phyloP scores from a whole-genome alignment of 2,797 vertebrate species.

The Odontamblyopus lacepedii region DNA sequence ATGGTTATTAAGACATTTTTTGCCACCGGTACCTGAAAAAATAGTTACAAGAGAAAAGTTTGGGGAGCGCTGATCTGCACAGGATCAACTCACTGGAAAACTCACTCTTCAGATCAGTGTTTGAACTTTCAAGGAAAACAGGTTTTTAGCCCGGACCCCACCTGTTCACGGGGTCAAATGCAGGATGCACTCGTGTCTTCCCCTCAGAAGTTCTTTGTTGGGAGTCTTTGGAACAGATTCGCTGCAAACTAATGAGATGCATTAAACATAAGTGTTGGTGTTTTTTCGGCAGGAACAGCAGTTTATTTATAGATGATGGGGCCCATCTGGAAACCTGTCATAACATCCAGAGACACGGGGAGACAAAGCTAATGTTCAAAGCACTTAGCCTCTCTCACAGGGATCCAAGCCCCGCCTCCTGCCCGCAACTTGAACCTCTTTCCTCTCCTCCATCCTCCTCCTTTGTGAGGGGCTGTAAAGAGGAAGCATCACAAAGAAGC shows the following conservation, averaged over 20 bases:
- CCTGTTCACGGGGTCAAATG: conserved; percentile 28
- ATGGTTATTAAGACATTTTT: no score
- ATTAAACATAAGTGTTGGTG: conserved; percentile 56
- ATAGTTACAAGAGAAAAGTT: no score
- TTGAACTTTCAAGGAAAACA: background rate
- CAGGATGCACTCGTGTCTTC: conserved; percentile 16
- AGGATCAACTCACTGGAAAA: background rate
- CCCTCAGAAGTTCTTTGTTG: conserved; percentile 13
- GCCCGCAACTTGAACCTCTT: conserved; percentile 57
- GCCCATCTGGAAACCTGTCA: conserved; percentile 62
- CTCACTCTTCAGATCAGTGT: background rate
- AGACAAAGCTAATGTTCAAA: conserved; percentile 58
- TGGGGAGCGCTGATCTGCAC: no score
- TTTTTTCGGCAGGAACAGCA: conserved; percentile 30
- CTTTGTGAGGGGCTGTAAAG: background rate
- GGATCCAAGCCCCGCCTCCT: conserved; percentile 26
- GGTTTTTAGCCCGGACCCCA: conserved; percentile 10
- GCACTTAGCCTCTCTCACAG: conserved; percentile 54
- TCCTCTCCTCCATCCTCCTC: conserved; percentile 18
- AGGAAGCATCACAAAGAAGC: background rate
- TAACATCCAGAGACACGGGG: conserved; percentile 46
- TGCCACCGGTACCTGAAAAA: no score
- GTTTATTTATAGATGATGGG: conserved; percentile 57
- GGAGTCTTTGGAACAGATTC: conserved; percentile 18
- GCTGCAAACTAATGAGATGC: conserved; percentile 42